Evolutionary conservation across 2,888 invertebrate genomes (phyloP).

Genomic region (Osmoderma eremita): DNA sequence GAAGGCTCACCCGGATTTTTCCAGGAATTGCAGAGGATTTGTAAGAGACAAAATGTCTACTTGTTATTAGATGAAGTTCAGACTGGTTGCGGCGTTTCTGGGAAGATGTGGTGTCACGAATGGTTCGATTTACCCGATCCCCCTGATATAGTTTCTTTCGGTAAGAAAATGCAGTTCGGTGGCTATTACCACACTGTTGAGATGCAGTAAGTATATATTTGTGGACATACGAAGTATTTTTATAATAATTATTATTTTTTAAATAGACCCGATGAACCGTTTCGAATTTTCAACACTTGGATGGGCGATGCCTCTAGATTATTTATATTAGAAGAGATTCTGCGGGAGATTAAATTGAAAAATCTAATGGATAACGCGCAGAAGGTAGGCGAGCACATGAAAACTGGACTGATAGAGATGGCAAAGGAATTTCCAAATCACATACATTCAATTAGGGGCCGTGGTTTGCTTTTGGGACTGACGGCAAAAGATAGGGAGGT

Average conservation of each 20-base stretch:
- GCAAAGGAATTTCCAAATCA: conserved; percentile 77
- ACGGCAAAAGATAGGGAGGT: conserved; percentile 71
- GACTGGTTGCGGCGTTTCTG: conserved; percentile 96
- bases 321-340: conserved; percentile 82
- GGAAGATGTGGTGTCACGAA: conserved; percentile 98
- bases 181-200: conserved; percentile 88
- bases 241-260: conserved; percentile 22
- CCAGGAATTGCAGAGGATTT: conserved; percentile 81
- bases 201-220: conserved; percentile 73
- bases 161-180: conserved; percentile 97
- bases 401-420: conserved; percentile 70
- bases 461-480: conserved; percentile 88
- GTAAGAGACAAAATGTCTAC: conserved; percentile 79
- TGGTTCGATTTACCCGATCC: conserved; percentile 85
- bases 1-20: conserved; percentile 93
- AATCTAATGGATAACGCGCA: conserved; percentile 79
- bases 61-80: conserved; percentile 97
- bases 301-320: conserved; percentile 98
- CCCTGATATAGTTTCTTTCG: conserved; percentile 95
- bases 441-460: conserved; percentile 84
- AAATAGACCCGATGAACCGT: conserved; percentile 78
- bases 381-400: conserved; percentile 74
- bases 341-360: conserved; percentile 84
- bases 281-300: conserved; percentile 98
- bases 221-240: neutral